These are phyloP conservation scores for Amblyopsis hoosieri DNA, from an alignment of 2,797 vertebrate genomes.

Conservation along the genomic window DNA sequence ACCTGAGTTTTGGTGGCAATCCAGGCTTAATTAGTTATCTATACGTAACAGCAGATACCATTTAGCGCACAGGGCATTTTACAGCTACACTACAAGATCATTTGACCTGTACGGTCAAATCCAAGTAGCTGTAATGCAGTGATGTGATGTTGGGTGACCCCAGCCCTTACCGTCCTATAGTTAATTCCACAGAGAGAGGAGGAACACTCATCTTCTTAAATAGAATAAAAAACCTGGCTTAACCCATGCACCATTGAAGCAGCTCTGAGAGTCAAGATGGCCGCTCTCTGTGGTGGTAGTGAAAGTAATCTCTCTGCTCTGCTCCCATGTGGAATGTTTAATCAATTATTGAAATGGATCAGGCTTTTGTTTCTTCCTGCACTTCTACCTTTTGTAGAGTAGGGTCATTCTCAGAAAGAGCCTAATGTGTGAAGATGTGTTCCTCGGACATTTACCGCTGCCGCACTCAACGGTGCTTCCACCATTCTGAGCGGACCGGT, in stretches of 20 bases:
- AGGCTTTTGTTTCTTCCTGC: conserved; percentile 22
- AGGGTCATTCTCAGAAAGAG: conserved; percentile 30
- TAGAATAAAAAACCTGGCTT: conserved; percentile 57
- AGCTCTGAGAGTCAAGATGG: conserved; percentile 56
- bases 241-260: conserved; percentile 54
- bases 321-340: conserved; percentile 39
- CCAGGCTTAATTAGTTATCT: conserved; percentile 31
- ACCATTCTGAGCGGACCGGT: conserved; percentile 8
- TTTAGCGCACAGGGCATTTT: background rate
- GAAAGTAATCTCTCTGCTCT: conserved; percentile 62
- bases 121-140: conserved; percentile 45
- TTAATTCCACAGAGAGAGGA: conserved; percentile 26
- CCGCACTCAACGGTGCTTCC: too few species aligned
- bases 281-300: conserved; percentile 61
- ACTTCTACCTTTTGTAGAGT: background rate
- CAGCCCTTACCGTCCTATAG: conserved; percentile 32
- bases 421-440: conserved; percentile 41
- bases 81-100: too few species aligned
- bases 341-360: conserved; percentile 68
- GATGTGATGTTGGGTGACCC: conserved; percentile 46
- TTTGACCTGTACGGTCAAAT: background rate
- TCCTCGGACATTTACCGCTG: conserved; percentile 39
- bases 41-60: conserved; percentile 23
- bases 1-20: conserved; percentile 19
- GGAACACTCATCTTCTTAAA: conserved; percentile 47